Base-by-base conservation (phyloP, 2,888 invertebrate species). In the Caenorhabditis panamensis region DNA sequence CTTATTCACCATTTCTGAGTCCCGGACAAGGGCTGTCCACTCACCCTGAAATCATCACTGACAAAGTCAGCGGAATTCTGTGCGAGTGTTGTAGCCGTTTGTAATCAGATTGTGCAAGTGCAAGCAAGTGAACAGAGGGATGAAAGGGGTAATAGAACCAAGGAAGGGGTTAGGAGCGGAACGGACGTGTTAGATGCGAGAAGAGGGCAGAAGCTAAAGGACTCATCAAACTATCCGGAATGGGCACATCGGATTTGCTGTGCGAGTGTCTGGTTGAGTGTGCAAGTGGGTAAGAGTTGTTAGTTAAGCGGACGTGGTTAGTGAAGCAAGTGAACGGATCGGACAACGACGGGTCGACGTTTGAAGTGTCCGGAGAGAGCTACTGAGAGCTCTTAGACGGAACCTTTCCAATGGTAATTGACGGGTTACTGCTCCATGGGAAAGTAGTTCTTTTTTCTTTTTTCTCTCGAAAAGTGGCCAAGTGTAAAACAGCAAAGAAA, bases 81-180 rank as follows among this genome's bases (percentile, higher is more conserved):
- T 69, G 59, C 69, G 37, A 69, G 62, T 63, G 54, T 58, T 31
- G n/a, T 58, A 22, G 51, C 16, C 22, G 2, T 59, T 68, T 31
- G 31, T 18, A 58, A 56, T 54, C 54, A 28, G 54, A 58, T 22
- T n/a, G 63, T 68, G 68, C 58, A 56, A 76, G 73, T 73, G 73
- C 58, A 18, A 56, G 71, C 69, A 49, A 54, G 71, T 71, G 69
- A 78, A 71, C 59, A 63, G 31, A 72, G 63, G 72, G 53, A 53
- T 41, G 9, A 36, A 62, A 24, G 41, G 62, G 24, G 37, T 16
- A 28, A 26, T 20, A 26, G 41, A 71, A 44, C 62, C 5, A 5
- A 62, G 53, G 18, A 28, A 28, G 0, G 6, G 51, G 66, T 66
- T 66, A 67, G 53, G 26, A 59, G 64, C 75, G 41, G 16, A 44